Percentiles rank a stretch among this genome's conserved stretches.
Conservation (phyloP, 2,797 vertebrate genomes). For the Heterohyrax brucei region DNA sequence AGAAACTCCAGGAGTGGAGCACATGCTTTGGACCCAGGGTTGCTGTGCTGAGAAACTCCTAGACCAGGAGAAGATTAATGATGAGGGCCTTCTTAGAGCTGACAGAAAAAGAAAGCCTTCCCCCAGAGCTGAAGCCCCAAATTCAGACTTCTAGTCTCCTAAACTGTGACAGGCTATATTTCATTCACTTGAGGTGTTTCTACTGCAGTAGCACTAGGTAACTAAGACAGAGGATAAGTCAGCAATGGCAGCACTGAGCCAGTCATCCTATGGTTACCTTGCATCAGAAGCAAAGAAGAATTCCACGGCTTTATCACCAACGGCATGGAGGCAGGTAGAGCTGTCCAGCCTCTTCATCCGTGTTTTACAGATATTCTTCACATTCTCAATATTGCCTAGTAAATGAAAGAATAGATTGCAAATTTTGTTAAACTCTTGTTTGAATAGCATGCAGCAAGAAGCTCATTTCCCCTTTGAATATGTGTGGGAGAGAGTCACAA, state of each 20-base stretch:
- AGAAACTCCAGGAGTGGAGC: too few species aligned
- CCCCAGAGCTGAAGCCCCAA: too few species aligned
- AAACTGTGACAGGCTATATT: too few species aligned
- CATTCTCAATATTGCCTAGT: conserved; percentile 90
- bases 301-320: conserved; percentile 94
- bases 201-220: too few species aligned
- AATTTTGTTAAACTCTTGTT: not conserved
- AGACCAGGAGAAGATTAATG: too few species aligned
- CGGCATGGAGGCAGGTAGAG: conserved; percentile 92
- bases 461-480: conserved; percentile 58
- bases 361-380: conserved; percentile 90
- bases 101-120: too few species aligned
- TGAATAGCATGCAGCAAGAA: conserved; percentile 18
- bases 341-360: conserved; percentile 91
- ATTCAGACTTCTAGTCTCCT: too few species aligned
- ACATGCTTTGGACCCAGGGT: too few species aligned
- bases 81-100: too few species aligned
- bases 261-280: conserved; percentile 91
- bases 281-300: conserved; percentile 99
- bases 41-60: too few species aligned
- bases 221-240: too few species aligned
- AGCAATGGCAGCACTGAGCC: not conserved
- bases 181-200: too few species aligned
- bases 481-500: conserved; percentile 53
- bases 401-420: conserved; percentile 31